Evolutionary conservation across 2,113 vertebrate species (phyloP).

Genomic region (Notothenia coriiceps): DNA sequence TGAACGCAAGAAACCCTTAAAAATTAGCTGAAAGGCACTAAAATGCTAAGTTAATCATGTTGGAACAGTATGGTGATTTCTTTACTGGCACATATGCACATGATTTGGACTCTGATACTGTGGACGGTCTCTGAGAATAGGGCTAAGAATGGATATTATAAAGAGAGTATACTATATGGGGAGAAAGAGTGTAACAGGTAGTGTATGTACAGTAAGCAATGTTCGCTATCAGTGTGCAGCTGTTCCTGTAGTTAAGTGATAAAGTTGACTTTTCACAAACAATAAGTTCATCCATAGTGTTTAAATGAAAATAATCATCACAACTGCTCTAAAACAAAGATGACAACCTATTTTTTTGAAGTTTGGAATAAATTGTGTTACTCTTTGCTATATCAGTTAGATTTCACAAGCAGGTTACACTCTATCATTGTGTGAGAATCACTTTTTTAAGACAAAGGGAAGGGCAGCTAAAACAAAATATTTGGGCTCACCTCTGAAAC

Average conservation of each 20-base stretch:
- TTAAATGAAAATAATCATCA: neutral
- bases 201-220: neutral
- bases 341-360: neutral
- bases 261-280: neutral
- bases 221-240: neutral
- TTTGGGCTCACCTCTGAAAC: slow-evolving; percentile 10
- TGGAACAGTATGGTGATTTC: neutral
- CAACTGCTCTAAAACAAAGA: neutral
- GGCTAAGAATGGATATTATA: neutral
- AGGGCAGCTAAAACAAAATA: neutral
- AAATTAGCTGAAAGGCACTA: neutral
- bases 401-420: slow-evolving; percentile 28
- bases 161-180: neutral
- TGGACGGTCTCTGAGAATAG: neutral
- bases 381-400: neutral
- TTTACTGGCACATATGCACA: neutral
- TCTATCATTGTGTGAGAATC: slow-evolving; percentile 8
- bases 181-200: neutral
- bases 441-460: slow-evolving; percentile 4
- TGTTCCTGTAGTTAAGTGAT: neutral
- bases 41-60: neutral
- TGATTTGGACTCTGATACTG: neutral
- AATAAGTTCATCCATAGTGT: neutral
- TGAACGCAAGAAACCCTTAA: neutral
- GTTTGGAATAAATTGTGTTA: neutral